phyloP scores from a whole-genome alignment of 2,888 invertebrate species.

The Dynastes grantii region DNA sequence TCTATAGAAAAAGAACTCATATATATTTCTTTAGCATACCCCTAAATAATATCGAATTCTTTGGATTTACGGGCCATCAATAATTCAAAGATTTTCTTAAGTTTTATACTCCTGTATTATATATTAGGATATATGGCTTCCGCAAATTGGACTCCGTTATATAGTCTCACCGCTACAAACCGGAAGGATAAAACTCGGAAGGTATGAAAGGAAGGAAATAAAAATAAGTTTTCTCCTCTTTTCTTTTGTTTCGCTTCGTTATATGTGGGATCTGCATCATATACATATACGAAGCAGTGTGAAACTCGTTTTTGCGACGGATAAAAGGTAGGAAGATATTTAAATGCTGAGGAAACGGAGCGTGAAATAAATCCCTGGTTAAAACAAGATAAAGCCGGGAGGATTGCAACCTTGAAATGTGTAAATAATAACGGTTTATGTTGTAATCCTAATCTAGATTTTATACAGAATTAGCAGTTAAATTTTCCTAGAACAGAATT shows the following conservation, averaged over 20 bases:
- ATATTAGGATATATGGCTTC: conserved; percentile 35
- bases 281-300: background rate
- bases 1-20: too few species aligned
- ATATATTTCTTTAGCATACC: background rate
- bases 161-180: conserved; percentile 27
- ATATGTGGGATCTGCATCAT: conserved; percentile 26
- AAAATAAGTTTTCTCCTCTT: conserved; percentile 23
- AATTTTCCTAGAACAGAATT: background rate
- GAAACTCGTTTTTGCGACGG: conserved; percentile 36
- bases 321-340: conserved; percentile 39
- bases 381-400: conserved; percentile 23
- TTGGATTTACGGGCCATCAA: conserved; percentile 20
- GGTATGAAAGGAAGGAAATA: conserved; percentile 23
- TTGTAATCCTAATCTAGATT: conserved; percentile 10
- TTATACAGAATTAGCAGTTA: conserved; percentile 12
- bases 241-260: conserved; percentile 28
- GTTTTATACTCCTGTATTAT: conserved; percentile 34
- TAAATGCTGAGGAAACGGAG: conserved; percentile 36
- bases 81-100: conserved; percentile 32
- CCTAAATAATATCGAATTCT: background rate
- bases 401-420: conserved; percentile 21
- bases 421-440: conserved; percentile 23
- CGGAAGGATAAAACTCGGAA: conserved; percentile 40
- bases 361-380: conserved; percentile 39
- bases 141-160: conserved; percentile 32